Percentiles rank a stretch among this genome's conserved stretches.
Conservation (phyloP, 2,113 vertebrate genomes). For the Psilopsiagon aymara region DNA sequence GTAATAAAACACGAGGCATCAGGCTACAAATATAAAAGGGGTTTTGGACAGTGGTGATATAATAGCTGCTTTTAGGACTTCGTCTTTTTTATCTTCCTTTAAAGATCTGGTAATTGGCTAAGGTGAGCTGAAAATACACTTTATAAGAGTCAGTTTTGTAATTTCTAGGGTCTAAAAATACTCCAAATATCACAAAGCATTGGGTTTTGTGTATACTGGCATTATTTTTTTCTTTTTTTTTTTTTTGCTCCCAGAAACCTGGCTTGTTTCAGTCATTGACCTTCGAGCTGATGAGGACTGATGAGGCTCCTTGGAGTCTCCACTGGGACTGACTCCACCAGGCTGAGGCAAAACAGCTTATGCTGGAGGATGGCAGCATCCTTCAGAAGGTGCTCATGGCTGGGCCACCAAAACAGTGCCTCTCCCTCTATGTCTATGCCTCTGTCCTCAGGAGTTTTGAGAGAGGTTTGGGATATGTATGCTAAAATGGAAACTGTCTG, state of each 20-base stretch:
- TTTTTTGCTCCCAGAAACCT: neutral
- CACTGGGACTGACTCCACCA: neutral
- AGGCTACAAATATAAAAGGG: slow-evolving; percentile 26
- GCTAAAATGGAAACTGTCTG: neutral
- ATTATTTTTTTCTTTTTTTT: neutral
- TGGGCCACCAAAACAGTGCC: neutral
- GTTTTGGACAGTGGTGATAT: neutral
- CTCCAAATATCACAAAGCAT: neutral
- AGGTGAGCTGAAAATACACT: neutral
- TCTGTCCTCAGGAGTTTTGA: neutral
- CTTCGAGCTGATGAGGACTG: neutral
- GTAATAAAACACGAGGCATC: slow-evolving; percentile 2
- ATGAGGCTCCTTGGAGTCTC: neutral
- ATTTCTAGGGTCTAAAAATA: neutral
- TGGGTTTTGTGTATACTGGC: neutral
- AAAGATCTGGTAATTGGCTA: neutral
- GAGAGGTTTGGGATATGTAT: neutral
- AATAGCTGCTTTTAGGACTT: neutral
- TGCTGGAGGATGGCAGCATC: neutral
- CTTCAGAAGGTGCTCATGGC: neutral
- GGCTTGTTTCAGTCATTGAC: neutral
- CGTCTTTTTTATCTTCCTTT: neutral
- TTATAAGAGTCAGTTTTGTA: neutral
- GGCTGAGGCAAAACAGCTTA: neutral
- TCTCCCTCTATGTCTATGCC: neutral